Evolutionary conservation across 2,797 vertebrate species (phyloP).

Genomic region (Thamnophis elegans): DNA sequence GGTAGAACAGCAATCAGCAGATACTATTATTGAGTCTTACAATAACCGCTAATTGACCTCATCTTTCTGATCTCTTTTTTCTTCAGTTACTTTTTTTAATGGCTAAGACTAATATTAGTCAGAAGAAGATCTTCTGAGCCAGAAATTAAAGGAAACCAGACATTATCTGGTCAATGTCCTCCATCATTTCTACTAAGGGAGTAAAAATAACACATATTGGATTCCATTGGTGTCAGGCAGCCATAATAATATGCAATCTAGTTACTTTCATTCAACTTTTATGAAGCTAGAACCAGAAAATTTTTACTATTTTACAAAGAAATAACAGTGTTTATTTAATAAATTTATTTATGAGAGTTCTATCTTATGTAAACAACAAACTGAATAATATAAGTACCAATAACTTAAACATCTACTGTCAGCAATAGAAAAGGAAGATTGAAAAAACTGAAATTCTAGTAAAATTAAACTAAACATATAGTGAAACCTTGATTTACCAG

Average conservation of each 20-base stretch:
- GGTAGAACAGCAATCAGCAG: fast-evolving
- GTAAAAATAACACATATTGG: not conserved
- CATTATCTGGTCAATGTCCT: not conserved
- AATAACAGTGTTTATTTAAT: not conserved
- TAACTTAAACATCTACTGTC: not conserved
- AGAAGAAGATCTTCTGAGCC: not conserved
- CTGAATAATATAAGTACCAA: not conserved
- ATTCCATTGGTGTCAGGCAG: not conserved
- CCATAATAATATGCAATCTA: not conserved
- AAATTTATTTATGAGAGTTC: not conserved
- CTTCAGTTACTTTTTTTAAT: not conserved
- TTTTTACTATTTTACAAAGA: not conserved
- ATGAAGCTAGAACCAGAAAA: not conserved
- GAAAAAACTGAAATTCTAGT: not conserved
- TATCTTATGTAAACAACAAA: not conserved
- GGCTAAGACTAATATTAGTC: not conserved
- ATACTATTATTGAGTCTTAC: not conserved
- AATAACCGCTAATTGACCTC: not conserved
- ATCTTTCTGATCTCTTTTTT: not conserved
- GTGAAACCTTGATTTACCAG: not conserved
- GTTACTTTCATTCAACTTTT: not conserved
- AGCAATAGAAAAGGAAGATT: not conserved
- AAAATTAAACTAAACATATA: not conserved
- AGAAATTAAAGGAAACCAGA: not conserved
- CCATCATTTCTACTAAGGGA: not conserved